Conservation (phyloP, 2,888 invertebrate genomes). For the Rhaphigaster nebulosa region DNA sequence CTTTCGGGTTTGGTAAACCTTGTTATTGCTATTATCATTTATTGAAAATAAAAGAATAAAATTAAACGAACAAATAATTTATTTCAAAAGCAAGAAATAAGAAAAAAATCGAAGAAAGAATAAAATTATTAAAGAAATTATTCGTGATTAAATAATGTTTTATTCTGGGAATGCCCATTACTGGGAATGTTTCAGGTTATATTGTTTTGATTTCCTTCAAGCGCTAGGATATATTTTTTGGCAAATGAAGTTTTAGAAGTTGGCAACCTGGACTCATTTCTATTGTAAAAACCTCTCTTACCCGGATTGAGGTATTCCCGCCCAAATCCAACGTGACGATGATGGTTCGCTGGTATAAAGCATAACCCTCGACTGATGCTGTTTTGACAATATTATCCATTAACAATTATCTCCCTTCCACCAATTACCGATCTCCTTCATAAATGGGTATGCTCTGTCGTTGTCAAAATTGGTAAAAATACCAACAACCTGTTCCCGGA, state of each 20-base stretch:
- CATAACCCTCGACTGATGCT: background rate
- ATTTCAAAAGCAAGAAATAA: too few species aligned
- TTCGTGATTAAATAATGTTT: too few species aligned
- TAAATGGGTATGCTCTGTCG: background rate
- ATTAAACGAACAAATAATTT: too few species aligned
- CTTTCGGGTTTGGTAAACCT: too few species aligned
- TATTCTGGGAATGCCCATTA: too few species aligned
- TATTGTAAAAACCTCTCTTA: background rate
- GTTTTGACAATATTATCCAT: background rate
- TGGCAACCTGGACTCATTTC: background rate
- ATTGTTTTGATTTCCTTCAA: too few species aligned
- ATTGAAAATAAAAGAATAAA: too few species aligned
- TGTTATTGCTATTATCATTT: too few species aligned
- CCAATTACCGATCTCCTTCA: background rate
- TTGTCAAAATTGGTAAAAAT: background rate
- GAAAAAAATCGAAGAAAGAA: too few species aligned
- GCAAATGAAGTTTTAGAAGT: background rate
- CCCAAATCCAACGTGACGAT: background rate
- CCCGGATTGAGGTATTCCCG: background rate
- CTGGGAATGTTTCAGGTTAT: too few species aligned
- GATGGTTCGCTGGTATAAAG: background rate
- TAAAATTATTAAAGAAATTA: too few species aligned
- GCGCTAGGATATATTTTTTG: too few species aligned
- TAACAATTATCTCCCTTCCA: background rate
- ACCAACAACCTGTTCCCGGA: background rate